A percentile compares a stretch with the other conserved stretches of the same genome.
Evolutionary conservation across 2,113 vertebrate genomes (phyloP).

Genomic region (Promerops cafer): DNA sequence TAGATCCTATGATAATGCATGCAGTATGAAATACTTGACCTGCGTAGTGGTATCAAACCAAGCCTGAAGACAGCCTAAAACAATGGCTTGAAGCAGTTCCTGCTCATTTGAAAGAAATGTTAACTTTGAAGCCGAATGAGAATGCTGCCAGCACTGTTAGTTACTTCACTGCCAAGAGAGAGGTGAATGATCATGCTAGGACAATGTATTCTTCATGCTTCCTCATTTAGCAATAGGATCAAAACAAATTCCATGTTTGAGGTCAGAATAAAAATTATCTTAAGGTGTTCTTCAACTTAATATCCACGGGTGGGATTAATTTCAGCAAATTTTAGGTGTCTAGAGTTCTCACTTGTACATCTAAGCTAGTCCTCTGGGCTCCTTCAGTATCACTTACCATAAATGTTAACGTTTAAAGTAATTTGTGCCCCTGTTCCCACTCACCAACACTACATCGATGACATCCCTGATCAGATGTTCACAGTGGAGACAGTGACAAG

Average conservation of each 20-base stretch:
- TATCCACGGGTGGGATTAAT: neutral
- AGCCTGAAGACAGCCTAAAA: neutral
- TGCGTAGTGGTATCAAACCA: neutral
- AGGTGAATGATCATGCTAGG: conserved; percentile 1
- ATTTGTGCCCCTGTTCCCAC: neutral
- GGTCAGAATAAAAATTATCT: neutral
- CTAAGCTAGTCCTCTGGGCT: neutral
- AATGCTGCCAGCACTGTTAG: neutral
- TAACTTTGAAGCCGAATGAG: conserved; percentile 26
- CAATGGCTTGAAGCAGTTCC: conserved; percentile 21
- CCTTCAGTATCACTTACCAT: neutral
- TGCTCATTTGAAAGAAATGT: conserved; percentile 10
- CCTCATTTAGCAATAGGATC: conserved; percentile 9
- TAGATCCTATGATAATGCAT: neutral
- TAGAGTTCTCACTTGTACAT: neutral
- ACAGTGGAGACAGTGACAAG: neutral
- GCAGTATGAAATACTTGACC: neutral
- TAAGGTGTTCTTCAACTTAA: neutral
- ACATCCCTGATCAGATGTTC: neutral
- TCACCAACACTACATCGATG: neutral
- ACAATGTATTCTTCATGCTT: neutral
- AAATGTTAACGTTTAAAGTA: neutral
- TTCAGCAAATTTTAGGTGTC: neutral
- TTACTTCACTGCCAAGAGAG: conserved; percentile 14
- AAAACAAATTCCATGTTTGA: neutral